phyloP scores from a whole-genome alignment of 2,888 invertebrate genomes.

The Xestia xanthographa region DNA sequence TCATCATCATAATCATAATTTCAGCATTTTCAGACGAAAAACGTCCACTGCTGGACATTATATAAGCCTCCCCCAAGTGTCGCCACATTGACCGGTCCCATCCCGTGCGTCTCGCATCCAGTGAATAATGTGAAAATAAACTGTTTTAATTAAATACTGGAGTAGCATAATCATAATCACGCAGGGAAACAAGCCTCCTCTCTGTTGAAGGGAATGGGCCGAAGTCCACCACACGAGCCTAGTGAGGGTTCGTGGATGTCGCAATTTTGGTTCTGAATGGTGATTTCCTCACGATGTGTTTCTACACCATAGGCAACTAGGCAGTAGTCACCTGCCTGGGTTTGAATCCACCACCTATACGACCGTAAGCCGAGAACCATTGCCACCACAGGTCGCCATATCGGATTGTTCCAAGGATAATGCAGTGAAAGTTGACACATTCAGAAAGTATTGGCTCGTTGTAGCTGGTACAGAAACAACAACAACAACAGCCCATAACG shows the following conservation, averaged over 20 bases:
- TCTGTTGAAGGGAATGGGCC: background rate
- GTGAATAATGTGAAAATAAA: no score
- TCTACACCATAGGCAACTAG: background rate
- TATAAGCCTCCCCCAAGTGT: no score
- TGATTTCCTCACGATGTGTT: background rate
- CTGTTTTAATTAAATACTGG: background rate
- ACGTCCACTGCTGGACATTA: no score
- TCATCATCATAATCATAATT: no score
- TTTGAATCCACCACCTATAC: background rate
- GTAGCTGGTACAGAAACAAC: background rate
- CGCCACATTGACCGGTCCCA: no score
- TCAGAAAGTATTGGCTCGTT: background rate
- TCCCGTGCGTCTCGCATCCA: no score
- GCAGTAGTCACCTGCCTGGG: background rate
- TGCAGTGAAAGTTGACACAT: background rate
- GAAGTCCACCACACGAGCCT: background rate
- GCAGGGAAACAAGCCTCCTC: background rate
- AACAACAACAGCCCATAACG: no score
- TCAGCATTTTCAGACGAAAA: no score
- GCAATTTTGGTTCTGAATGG: background rate
- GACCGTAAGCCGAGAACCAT: background rate
- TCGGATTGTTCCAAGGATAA: background rate
- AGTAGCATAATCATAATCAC: background rate
- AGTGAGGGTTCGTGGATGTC: no score
- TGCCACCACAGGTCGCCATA: no score